Evolutionary conservation across 2,113 vertebrate species (phyloP).

Genomic region (Lepidiolamprologus cunningtoni): DNA sequence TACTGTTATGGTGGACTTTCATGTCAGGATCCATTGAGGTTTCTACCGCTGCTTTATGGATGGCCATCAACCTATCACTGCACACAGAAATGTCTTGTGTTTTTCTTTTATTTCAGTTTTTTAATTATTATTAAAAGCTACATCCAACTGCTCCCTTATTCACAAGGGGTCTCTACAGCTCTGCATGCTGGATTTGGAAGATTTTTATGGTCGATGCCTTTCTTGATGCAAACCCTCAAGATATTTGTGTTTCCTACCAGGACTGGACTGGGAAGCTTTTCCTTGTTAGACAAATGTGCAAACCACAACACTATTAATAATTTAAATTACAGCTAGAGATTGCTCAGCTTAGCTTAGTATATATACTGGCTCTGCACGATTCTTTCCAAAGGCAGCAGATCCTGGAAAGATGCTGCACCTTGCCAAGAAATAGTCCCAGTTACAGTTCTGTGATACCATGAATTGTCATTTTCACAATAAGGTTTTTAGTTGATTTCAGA

Average conservation of each 20-base stretch:
- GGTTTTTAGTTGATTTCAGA: not conserved
- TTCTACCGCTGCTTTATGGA: not conserved
- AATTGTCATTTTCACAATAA: not conserved
- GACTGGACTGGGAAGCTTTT: not conserved
- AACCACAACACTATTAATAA: not conserved
- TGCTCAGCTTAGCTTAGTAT: not conserved
- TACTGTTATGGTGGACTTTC: not conserved
- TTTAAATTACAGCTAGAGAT: not conserved
- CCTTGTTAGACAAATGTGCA: not conserved
- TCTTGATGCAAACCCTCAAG: not conserved
- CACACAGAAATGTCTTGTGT: not conserved
- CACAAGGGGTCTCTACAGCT: not conserved
- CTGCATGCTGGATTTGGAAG: not conserved
- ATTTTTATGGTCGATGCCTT: not conserved
- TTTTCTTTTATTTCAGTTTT: not conserved
- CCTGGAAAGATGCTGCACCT: not conserved
- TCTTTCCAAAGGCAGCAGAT: not conserved
- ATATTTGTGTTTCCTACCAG: not conserved
- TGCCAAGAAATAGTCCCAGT: not conserved
- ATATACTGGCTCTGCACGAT: not conserved
- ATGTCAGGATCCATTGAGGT: rapidly evolving
- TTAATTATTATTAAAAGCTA: not conserved
- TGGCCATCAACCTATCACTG: not conserved
- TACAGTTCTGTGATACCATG: not conserved
- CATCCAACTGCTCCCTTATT: not conserved